Percentiles rank a stretch among this genome's conserved stretches.
Conservation (phyloP, 2,113 vertebrate species). For the Clarias batrachus region DNA sequence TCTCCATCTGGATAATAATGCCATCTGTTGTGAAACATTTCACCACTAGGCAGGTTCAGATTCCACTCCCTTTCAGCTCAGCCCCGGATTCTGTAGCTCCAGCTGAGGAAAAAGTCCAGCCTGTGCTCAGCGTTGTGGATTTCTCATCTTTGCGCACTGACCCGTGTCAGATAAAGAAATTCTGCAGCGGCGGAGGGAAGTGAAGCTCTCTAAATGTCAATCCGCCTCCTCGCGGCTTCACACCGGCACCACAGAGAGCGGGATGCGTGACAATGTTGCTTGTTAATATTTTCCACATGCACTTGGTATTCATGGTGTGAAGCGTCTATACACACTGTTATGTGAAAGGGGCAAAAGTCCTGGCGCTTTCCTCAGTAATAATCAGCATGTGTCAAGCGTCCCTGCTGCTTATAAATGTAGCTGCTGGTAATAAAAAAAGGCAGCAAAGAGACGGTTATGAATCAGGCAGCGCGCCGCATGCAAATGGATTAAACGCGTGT, state of each 20-base stretch:
- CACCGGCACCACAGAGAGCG: neutral
- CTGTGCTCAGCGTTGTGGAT: neutral
- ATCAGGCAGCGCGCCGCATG: conserved; percentile 13
- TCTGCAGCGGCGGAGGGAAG: neutral
- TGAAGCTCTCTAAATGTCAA: neutral
- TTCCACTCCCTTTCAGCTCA: neutral
- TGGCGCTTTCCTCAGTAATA: conserved; percentile 14
- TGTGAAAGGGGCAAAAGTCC: conserved; percentile 15
- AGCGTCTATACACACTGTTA: conserved; percentile 16
- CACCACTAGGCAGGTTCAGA: neutral
- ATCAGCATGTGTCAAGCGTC: conserved; percentile 27
- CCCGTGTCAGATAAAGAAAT: neutral
- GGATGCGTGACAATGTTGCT: conserved; percentile 1
- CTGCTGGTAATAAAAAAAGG: conserved; percentile 2
- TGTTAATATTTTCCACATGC: neutral
- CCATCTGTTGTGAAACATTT: too few relatives aligned
- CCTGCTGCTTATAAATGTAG: conserved; percentile 37
- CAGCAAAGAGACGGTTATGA: conserved; percentile 21
- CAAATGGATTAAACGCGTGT: neutral
- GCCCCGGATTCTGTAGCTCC: neutral
- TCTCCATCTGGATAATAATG: neutral
- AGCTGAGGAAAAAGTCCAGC: neutral
- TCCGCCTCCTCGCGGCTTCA: neutral
- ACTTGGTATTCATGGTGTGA: conserved; percentile 10
- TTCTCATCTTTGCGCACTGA: neutral